A percentile compares a stretch with the other conserved stretches of the same genome.
Conservation (phyloP, 1,140 invertebrate species). For the Hypothenemus hampei region DNA sequence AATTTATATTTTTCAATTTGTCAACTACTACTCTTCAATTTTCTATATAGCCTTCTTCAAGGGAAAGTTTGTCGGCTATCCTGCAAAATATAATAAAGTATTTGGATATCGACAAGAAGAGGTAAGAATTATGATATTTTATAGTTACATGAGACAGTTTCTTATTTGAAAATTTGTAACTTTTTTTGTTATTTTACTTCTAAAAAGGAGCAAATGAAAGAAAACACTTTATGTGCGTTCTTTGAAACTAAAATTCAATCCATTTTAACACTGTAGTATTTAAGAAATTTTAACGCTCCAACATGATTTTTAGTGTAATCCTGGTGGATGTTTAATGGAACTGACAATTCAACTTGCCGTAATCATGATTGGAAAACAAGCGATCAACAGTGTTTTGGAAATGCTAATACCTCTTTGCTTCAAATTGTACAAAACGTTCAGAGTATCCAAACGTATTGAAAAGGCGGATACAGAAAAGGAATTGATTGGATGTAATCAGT, state of each 20-base stretch:
- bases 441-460: constrained; percentile 36
- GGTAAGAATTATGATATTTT: constrained; percentile 48
- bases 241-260: too few relatives aligned
- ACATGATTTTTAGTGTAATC: constrained; percentile 58
- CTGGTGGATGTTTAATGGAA: constrained; percentile 77
- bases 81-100: constrained; percentile 68
- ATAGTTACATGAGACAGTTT: too few relatives aligned
- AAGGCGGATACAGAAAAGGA: constrained; percentile 29
- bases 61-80: constrained; percentile 74
- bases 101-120: constrained; percentile 67
- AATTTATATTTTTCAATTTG: constrained; percentile 83
- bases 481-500: constrained; percentile 54
- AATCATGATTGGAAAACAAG: constrained; percentile 84
- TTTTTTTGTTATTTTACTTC: not conserved
- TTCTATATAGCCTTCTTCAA: constrained; percentile 86
- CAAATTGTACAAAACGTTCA: constrained; percentile 43
- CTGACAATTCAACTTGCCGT: constrained; percentile 76
- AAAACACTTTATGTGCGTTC: too few relatives aligned
- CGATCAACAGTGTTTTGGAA: constrained; percentile 74
- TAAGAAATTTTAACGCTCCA: too few relatives aligned
- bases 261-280: too few relatives aligned
- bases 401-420: constrained; percentile 61
- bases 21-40: constrained; percentile 82
- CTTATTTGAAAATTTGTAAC: too few relatives aligned
- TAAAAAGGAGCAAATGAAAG: too few relatives aligned